These are phyloP conservation scores for Urocynchramus pylzowi DNA, from an alignment of 2,113 vertebrate species.

Conservation along the genomic window DNA sequence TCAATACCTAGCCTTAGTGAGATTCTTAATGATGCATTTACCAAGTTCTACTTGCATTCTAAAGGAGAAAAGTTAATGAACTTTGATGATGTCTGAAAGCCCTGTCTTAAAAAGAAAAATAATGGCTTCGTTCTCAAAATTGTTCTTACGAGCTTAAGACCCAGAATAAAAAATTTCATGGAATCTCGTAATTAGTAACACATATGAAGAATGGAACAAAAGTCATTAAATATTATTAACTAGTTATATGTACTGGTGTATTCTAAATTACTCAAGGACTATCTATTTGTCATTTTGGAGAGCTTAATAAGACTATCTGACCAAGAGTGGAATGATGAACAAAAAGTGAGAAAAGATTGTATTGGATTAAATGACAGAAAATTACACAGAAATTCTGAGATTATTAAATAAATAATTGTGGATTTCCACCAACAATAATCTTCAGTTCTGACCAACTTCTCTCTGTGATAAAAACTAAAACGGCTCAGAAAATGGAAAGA, in stretches of 20 bases:
- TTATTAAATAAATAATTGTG: background rate
- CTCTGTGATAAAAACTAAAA: background rate
- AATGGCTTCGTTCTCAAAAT: background rate
- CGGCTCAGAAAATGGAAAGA: background rate
- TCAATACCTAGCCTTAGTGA: background rate
- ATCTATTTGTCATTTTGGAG: background rate
- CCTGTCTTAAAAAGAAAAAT: background rate
- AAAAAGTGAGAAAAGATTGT: background rate
- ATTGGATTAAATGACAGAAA: background rate
- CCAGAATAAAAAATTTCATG: background rate
- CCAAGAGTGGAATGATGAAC: background rate
- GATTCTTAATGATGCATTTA: background rate
- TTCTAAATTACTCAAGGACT: background rate
- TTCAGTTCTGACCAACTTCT: background rate
- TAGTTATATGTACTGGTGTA: background rate
- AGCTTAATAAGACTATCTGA: background rate
- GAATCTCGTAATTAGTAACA: background rate
- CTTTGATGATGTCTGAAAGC: background rate
- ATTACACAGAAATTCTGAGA: background rate
- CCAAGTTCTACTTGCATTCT: background rate
- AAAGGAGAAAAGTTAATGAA: background rate
- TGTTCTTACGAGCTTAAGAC: background rate
- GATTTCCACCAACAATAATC: background rate
- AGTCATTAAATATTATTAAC: constrained; percentile 6
- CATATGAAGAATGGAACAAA: background rate